phyloP scores from a whole-genome alignment of 2,888 invertebrate genomes.

The Noctuana brunneofusca region DNA sequence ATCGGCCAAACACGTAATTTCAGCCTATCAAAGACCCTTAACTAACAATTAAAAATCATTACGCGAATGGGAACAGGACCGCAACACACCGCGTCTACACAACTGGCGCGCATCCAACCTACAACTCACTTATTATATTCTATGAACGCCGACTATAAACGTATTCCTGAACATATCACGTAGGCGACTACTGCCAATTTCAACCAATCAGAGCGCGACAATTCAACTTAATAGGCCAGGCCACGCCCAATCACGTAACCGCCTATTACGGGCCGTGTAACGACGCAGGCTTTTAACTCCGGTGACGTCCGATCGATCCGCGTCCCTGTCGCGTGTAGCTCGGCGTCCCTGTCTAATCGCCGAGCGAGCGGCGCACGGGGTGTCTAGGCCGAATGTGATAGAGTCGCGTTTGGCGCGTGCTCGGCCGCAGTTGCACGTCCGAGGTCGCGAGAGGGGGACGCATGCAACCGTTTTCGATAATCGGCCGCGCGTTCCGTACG shows the following conservation, averaged over 20 bases:
- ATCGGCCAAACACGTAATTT: constrained; percentile 49
- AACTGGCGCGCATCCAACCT: constrained; percentile 75
- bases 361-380: constrained; percentile 59
- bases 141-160: constrained; percentile 80
- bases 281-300: constrained; percentile 81
- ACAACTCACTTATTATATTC: constrained; percentile 81
- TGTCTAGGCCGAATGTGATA: constrained; percentile 74
- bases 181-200: constrained; percentile 80
- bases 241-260: constrained; percentile 84
- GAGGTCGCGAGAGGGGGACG: constrained; percentile 79
- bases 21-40: constrained; percentile 64
- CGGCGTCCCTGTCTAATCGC: constrained; percentile 60
- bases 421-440: constrained; percentile 80
- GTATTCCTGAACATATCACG: constrained; percentile 83
- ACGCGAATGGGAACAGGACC: constrained; percentile 69
- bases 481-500: constrained; percentile 82
- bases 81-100: constrained; percentile 61
- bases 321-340: constrained; percentile 55
- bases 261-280: constrained; percentile 82
- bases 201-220: constrained; percentile 82
- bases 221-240: constrained; percentile 80
- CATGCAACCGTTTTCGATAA: constrained; percentile 82
- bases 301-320: constrained; percentile 74
- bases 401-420: constrained; percentile 81
- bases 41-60: constrained; percentile 72